Conservation (phyloP, 2,888 invertebrate species). For the Cynaeus angustus region DNA sequence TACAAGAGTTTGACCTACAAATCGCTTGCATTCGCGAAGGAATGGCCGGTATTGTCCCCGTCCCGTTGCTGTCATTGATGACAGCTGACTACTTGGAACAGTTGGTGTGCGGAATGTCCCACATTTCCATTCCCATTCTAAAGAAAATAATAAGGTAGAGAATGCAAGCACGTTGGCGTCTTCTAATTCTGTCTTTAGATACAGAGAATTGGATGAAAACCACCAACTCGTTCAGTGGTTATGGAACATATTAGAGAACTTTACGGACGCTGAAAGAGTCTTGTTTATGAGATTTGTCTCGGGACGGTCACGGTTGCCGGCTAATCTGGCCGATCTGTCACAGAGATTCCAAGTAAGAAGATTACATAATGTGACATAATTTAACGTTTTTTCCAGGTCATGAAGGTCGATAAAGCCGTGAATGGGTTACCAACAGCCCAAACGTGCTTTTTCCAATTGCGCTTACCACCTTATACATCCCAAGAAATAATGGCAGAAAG, state of each 20-base stretch:
- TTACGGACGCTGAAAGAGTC: slow-evolving; percentile 77
- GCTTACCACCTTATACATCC: slow-evolving; percentile 77
- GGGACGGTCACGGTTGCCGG: slow-evolving; percentile 78
- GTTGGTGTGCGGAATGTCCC: slow-evolving; percentile 78
- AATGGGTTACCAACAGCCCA: slow-evolving; percentile 79
- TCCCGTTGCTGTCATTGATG: slow-evolving; percentile 76
- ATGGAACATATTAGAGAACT: slow-evolving; percentile 77
- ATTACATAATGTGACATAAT: neutral
- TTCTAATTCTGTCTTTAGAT: no score
- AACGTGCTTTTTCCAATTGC: slow-evolving; percentile 78
- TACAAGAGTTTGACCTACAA: slow-evolving; percentile 78
- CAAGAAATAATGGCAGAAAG: slow-evolving; percentile 77
- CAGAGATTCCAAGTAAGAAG: slow-evolving; percentile 78
- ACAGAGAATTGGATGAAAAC: slow-evolving; percentile 78
- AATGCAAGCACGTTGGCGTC: no score
- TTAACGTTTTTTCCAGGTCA: slow-evolving; percentile 68
- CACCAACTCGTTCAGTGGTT: slow-evolving; percentile 78
- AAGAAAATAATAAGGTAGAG: slow-evolving; percentile 77
- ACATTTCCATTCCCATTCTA: slow-evolving; percentile 76
- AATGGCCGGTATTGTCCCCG: slow-evolving; percentile 78
- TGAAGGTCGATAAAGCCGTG: slow-evolving; percentile 74
- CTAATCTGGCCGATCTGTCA: slow-evolving; percentile 78
- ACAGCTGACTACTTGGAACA: slow-evolving; percentile 77
- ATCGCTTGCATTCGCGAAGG: slow-evolving; percentile 77
- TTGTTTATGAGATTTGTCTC: slow-evolving; percentile 80